Evolutionary conservation across 2,113 vertebrate genomes (phyloP).

Genomic region (Cepphus grylle): DNA sequence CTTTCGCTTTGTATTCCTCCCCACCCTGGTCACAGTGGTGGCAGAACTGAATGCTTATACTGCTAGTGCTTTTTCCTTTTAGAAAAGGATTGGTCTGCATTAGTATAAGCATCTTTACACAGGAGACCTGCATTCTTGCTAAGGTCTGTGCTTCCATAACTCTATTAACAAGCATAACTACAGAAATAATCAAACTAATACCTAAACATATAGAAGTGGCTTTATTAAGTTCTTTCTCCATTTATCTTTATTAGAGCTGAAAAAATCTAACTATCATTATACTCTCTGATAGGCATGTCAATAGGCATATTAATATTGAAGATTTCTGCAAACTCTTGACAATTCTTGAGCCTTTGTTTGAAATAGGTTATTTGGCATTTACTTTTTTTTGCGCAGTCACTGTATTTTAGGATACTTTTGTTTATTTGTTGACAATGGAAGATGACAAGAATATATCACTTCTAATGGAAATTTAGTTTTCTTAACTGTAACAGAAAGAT

Average conservation of each 20-base stretch:
- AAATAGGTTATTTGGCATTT: not conserved
- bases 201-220: not conserved
- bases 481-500: not conserved
- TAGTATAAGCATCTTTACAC: not conserved
- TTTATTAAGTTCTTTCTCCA: not conserved
- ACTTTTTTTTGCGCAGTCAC: not conserved
- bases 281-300: not conserved
- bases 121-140: not conserved
- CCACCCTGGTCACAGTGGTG: not conserved
- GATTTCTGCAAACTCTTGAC: not conserved
- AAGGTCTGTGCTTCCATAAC: not conserved
- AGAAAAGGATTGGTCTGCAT: not conserved
- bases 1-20: not conserved
- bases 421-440: not conserved
- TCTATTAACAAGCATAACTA: not conserved
- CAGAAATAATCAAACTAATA: not conserved
- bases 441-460: not conserved
- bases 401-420: not conserved
- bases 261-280: not conserved
- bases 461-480: not conserved
- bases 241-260: not conserved
- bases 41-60: not conserved
- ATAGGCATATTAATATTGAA: not conserved
- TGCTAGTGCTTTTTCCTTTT: not conserved
- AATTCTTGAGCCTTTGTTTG: not conserved